A percentile compares a stretch with the other conserved stretches of the same genome.
Conservation (phyloP, 2,113 vertebrate species). For the Tachysurus vachellii region DNA sequence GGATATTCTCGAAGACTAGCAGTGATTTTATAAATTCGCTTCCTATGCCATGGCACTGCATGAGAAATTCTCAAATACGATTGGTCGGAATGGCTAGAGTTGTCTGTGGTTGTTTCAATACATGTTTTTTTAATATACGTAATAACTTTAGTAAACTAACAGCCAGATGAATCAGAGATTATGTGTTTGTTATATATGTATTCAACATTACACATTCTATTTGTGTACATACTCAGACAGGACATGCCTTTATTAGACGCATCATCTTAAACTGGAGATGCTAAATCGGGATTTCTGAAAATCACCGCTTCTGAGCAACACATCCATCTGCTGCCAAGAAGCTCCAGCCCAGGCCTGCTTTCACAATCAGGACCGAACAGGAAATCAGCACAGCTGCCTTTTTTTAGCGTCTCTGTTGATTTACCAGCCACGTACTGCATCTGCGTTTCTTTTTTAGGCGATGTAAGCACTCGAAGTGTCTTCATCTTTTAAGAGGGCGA, state of each 20-base stretch:
- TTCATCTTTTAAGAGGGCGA: conserved; percentile 3
- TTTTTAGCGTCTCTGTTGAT: conserved; percentile 36
- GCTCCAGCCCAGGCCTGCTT: conserved; percentile 41
- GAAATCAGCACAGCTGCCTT: conserved; percentile 28
- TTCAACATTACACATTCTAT: neutral
- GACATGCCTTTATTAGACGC: neutral
- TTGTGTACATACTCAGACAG: neutral
- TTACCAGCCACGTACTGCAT: conserved; percentile 31
- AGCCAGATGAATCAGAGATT: neutral
- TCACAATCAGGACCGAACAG: conserved; percentile 43
- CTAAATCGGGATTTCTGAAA: neutral
- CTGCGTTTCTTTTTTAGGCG: conserved; percentile 33
- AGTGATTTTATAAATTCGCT: neutral
- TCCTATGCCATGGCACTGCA: neutral
- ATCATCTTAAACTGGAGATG: neutral
- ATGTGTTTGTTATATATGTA: neutral
- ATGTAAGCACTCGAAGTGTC: neutral
- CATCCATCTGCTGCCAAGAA: conserved; percentile 2
- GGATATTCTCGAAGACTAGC: neutral
- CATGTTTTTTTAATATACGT: neutral
- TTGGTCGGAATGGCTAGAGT: neutral
- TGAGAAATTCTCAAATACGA: neutral
- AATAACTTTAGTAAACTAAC: neutral
- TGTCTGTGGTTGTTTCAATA: neutral
- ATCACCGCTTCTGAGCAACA: neutral